A percentile compares a stretch with the other conserved stretches of the same genome.
Evolutionary conservation across 1,140 invertebrate species (phyloP).

Genomic region (Magallana ariakensis): DNA sequence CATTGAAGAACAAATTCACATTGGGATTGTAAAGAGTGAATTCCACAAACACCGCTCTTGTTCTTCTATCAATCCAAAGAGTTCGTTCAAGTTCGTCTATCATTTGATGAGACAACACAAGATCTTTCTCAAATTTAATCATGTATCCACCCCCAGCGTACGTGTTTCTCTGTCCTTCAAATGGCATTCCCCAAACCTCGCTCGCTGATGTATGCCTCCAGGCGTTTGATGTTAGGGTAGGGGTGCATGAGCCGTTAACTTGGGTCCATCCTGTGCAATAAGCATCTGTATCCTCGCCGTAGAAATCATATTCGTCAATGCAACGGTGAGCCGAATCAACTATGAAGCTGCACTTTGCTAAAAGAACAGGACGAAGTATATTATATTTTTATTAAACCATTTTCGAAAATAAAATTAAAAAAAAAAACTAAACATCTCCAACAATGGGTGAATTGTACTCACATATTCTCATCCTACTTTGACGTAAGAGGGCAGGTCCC

Average conservation of each 20-base stretch:
- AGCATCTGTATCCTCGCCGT: slow-evolving; percentile 50
- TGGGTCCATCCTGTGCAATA: slow-evolving; percentile 56
- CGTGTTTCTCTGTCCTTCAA: slow-evolving; percentile 57
- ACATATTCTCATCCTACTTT: slow-evolving; percentile 59
- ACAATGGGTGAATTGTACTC: neutral
- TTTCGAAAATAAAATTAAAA: too few relatives aligned
- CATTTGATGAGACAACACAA: slow-evolving; percentile 42
- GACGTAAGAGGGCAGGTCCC: slow-evolving; percentile 64
- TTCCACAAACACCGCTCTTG: slow-evolving; percentile 81
- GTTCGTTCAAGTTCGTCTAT: slow-evolving; percentile 74
- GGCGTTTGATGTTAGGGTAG: slow-evolving; percentile 47
- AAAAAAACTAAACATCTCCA: neutral
- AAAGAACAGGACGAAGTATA: neutral
- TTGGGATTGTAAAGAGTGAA: slow-evolving; percentile 81
- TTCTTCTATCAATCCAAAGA: slow-evolving; percentile 80
- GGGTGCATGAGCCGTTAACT: neutral
- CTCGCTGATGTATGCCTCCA: slow-evolving; percentile 58
- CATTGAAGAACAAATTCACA: slow-evolving; percentile 66
- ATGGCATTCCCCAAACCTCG: slow-evolving; percentile 63
- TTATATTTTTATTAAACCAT: too few relatives aligned
- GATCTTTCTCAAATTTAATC: slow-evolving; percentile 51
- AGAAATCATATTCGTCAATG: slow-evolving; percentile 41
- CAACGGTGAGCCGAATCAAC: slow-evolving; percentile 40
- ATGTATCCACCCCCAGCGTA: slow-evolving; percentile 70
- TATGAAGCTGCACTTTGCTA: slow-evolving; percentile 43